Percentiles rank a stretch among this genome's conserved stretches.
Conservation (phyloP, 2,797 vertebrate species). For the Phalloptychus januarius region DNA sequence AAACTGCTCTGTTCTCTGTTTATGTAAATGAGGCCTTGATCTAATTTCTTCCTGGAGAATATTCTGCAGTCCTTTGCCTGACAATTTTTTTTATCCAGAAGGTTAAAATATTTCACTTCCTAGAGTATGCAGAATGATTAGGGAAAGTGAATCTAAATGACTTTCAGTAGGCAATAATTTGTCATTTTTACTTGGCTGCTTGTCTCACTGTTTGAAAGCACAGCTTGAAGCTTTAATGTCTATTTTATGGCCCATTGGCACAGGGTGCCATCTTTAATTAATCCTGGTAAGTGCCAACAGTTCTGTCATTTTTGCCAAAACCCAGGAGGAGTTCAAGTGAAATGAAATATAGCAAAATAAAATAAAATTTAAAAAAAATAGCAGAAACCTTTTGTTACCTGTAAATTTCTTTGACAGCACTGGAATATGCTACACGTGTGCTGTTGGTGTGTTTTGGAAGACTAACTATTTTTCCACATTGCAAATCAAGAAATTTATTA, state of each 20-base stretch:
- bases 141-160: constrained; percentile 38
- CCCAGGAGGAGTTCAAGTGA: constrained; percentile 7
- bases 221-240: constrained; percentile 12
- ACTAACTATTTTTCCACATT: neutral
- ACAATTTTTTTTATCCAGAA: constrained; percentile 15
- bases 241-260: constrained; percentile 29
- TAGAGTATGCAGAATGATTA: constrained; percentile 12
- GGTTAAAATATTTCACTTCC: constrained; percentile 35
- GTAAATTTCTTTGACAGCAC: neutral
- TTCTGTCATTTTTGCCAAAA: constrained; percentile 14
- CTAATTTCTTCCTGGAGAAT: constrained; percentile 12
- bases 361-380: constrained; percentile 12
- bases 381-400: neutral
- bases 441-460: constrained; percentile 10
- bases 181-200: constrained; percentile 24
- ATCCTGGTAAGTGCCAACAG: neutral
- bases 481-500: neutral
- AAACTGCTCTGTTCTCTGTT: constrained; percentile 7
- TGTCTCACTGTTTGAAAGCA: neutral
- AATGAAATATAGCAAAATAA: neutral
- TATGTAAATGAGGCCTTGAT: neutral
- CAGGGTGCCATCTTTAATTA: constrained; percentile 13
- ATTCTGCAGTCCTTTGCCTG: neutral
- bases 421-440: neutral
- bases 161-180: constrained; percentile 29